Evolutionary conservation across 2,888 invertebrate genomes (phyloP).

Genomic region (Cristatella mucedo): DNA sequence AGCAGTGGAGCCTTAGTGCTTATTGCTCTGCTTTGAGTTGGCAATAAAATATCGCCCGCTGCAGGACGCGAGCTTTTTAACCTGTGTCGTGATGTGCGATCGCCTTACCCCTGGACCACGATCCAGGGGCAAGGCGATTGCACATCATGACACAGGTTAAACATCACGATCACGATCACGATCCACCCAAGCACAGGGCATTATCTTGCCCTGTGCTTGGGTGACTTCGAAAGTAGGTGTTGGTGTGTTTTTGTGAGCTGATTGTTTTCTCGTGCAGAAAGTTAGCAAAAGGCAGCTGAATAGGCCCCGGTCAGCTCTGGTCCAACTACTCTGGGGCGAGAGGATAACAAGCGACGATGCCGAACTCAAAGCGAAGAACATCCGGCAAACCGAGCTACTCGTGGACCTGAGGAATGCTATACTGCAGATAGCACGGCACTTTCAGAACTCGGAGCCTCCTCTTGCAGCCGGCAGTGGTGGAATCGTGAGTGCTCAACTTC

Average conservation of each 20-base stretch:
- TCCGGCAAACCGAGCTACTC: slow-evolving; percentile 88
- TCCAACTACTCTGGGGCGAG: slow-evolving; percentile 50
- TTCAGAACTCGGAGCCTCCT: slow-evolving; percentile 75
- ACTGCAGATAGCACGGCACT: slow-evolving; percentile 79
- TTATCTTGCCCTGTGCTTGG: background rate
- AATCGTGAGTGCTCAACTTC: too few species aligned
- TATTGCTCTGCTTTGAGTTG: too few species aligned
- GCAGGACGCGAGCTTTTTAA: too few species aligned
- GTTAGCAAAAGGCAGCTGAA: slow-evolving; percentile 64
- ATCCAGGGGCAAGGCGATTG: too few species aligned
- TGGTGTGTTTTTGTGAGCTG: background rate
- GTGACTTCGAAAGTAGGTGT: background rate
- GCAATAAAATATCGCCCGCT: too few species aligned
- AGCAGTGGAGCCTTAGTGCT: too few species aligned
- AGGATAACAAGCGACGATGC: slow-evolving; percentile 50
- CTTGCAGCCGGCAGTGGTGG: too few species aligned
- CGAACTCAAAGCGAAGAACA: slow-evolving; percentile 65
- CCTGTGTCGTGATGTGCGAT: too few species aligned
- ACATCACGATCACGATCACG: too few species aligned
- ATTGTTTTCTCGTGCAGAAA: slow-evolving; percentile 26
- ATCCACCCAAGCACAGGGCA: too few species aligned
- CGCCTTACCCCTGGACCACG: too few species aligned
- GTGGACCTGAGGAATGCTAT: slow-evolving; percentile 95
- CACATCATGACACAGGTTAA: too few species aligned
- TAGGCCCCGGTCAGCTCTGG: slow-evolving; percentile 73